These are phyloP conservation scores for Halcyon malimbica DNA, from an alignment of 2,113 vertebrate species.

Conservation along the genomic window DNA sequence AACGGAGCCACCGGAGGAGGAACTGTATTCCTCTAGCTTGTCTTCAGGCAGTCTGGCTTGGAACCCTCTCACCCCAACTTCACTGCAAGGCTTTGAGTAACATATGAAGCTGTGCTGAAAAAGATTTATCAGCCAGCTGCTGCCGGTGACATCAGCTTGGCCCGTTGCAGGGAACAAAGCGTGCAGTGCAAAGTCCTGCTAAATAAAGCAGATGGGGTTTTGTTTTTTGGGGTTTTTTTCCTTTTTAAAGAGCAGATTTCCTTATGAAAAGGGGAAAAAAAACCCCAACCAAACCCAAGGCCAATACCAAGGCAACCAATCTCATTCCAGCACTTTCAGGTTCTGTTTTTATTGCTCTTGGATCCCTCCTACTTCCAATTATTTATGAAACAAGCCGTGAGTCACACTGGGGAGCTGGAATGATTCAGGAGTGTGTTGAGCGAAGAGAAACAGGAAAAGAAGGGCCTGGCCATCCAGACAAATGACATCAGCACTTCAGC, in stretches of 20 bases:
- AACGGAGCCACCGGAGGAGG: not conserved
- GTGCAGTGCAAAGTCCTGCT: not conserved
- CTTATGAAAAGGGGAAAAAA: not conserved
- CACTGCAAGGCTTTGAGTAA: not conserved
- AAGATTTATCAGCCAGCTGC: constrained; percentile 1
- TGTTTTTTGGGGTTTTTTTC: not conserved
- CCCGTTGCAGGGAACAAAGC: not conserved
- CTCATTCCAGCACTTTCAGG: constrained; percentile 17
- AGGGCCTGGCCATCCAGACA: constrained; percentile 8
- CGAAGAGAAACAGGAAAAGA: constrained; percentile 38
- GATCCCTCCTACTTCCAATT: constrained; percentile 42
- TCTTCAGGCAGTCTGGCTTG: not conserved
- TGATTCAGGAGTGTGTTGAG: constrained; percentile 42
- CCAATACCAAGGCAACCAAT: not conserved
- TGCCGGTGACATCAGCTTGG: constrained; percentile 14
- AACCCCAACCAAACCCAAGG: not conserved
- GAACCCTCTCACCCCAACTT: not conserved
- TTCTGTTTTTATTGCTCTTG: constrained; percentile 34
- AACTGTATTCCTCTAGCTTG: not conserved
- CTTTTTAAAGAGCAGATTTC: constrained; percentile 28
- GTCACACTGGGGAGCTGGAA: constrained; percentile 29
- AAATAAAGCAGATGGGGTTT: constrained; percentile 18
- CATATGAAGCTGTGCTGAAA: not conserved
- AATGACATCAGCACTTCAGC: constrained; percentile 53
- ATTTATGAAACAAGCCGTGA: constrained; percentile 51